A percentile compares a stretch with the other conserved stretches of the same genome.
phyloP scores from a whole-genome alignment of 2,113 vertebrate species.

The Oceanites oceanicus region DNA sequence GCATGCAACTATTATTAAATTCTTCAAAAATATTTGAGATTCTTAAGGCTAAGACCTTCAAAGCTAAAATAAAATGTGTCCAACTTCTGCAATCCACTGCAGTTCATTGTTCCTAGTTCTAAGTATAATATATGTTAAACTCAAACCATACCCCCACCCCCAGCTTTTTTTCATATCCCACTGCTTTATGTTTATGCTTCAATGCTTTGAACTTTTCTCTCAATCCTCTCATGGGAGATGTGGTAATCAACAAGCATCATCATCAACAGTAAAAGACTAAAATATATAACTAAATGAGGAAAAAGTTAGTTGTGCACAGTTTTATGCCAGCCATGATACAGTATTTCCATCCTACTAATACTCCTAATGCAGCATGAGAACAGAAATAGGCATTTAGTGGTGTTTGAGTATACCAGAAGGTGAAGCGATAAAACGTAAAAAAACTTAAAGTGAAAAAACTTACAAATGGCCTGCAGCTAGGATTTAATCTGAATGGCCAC shows the following conservation, averaged over 20 bases:
- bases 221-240: not conserved
- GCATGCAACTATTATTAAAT: not conserved
- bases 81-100: not conserved
- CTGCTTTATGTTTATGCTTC: not conserved
- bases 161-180: not conserved
- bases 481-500: constrained; percentile 4
- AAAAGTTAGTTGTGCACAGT: not conserved
- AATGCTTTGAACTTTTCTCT: not conserved
- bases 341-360: not conserved
- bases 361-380: not conserved
- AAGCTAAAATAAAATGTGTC: not conserved
- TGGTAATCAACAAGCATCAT: not conserved
- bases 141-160: not conserved
- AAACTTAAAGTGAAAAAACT: not conserved
- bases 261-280: not conserved
- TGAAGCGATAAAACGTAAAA: not conserved
- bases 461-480: not conserved
- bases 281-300: not conserved
- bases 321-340: not conserved
- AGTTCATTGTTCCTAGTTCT: not conserved
- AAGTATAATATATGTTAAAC: not conserved
- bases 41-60: constrained; percentile 3
- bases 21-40: not conserved
- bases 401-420: not conserved
- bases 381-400: not conserved